Percentiles rank a stretch among this genome's conserved stretches.
Conservation (phyloP, 2,888 invertebrate genomes). For the Marronus borbonicus region DNA sequence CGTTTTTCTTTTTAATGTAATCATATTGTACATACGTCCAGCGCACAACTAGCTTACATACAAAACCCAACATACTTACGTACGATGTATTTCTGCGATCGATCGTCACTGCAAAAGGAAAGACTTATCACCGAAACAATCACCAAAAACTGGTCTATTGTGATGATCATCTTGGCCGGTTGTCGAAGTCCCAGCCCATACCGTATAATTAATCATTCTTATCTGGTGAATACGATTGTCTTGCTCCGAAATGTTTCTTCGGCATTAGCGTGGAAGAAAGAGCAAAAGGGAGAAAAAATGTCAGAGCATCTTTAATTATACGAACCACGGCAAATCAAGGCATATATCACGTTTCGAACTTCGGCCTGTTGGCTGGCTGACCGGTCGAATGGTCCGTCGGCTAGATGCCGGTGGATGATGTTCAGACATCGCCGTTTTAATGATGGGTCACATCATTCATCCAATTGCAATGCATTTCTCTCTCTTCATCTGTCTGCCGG, state of each 20-base stretch:
- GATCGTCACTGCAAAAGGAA: constrained; percentile 38
- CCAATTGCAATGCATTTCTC: constrained; percentile 63
- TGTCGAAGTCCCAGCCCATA: constrained; percentile 59
- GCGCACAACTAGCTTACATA: too few relatives aligned
- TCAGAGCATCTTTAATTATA: constrained; percentile 48
- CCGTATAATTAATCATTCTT: constrained; percentile 68
- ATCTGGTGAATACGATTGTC: constrained; percentile 63
- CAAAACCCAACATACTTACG: constrained; percentile 1
- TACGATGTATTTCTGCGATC: constrained; percentile 31
- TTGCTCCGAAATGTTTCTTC: constrained; percentile 51
- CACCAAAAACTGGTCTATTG: constrained; percentile 68
- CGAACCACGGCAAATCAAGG: constrained; percentile 51
- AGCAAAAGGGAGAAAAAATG: constrained; percentile 50
- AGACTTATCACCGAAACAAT: constrained; percentile 62
- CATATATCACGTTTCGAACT: constrained; percentile 58
- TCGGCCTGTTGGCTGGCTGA: constrained; percentile 30
- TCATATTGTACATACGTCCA: too few relatives aligned
- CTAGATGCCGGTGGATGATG: constrained; percentile 54
- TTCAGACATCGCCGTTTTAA: constrained; percentile 65
- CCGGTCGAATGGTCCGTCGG: constrained; percentile 37
- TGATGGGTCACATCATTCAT: constrained; percentile 71
- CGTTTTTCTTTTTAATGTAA: too few relatives aligned
- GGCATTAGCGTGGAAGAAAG: constrained; percentile 47
- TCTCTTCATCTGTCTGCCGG: constrained; percentile 56
- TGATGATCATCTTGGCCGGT: constrained; percentile 64